Conservation (phyloP, 2,797 vertebrate species). For the Ara ararauna region DNA sequence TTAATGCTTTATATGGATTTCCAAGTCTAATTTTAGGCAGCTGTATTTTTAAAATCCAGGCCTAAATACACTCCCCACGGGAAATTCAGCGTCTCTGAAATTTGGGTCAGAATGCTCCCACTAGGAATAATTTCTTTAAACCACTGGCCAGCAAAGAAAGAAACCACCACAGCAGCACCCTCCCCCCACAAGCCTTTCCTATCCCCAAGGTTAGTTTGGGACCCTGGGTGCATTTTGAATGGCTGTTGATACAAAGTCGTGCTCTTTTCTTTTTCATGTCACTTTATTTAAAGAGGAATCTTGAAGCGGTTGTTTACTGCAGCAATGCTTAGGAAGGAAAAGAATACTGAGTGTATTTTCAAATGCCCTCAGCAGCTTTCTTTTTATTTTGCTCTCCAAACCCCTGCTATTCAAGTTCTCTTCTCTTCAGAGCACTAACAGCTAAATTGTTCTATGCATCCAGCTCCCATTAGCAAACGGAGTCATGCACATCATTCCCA, state of each 20-base stretch:
- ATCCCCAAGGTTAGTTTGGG: constrained; percentile 41
- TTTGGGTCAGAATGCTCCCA: constrained; percentile 8
- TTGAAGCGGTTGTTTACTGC: constrained; percentile 55
- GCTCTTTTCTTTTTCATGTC: constrained; percentile 60
- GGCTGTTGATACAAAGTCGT: constrained; percentile 46
- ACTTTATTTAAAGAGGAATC: constrained; percentile 58
- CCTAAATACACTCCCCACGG: background rate
- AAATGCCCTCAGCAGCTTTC: constrained; percentile 60
- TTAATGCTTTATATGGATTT: background rate
- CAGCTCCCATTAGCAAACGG: constrained; percentile 64
- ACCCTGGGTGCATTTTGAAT: constrained; percentile 15
- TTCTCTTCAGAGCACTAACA: constrained; percentile 64
- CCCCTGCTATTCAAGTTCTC: constrained; percentile 61
- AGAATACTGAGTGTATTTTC: constrained; percentile 33
- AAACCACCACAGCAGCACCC: background rate
- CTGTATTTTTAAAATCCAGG: constrained; percentile 5
- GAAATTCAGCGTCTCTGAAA: background rate
- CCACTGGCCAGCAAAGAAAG: background rate
- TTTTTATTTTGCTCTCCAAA: constrained; percentile 64
- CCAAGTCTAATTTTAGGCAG: constrained; percentile 15
- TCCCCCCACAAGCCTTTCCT: background rate
- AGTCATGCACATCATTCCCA: constrained; percentile 52
- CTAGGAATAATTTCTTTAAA: constrained; percentile 20
- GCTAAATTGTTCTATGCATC: constrained; percentile 64
- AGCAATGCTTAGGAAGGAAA: constrained; percentile 39